phyloP scores from a whole-genome alignment of 1,140 invertebrate species.

The Pomacea maculata region DNA sequence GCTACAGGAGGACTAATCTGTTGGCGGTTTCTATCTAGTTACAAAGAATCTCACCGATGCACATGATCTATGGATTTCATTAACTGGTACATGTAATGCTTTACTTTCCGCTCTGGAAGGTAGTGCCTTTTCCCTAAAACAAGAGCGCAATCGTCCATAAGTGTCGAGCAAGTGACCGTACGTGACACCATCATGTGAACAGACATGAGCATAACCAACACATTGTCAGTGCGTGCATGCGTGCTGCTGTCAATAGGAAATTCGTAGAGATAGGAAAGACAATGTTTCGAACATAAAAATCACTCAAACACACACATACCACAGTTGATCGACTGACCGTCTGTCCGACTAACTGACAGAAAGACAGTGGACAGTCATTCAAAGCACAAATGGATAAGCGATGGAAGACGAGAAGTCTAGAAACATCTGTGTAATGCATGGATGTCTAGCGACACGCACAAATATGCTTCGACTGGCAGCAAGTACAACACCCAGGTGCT shows the following conservation, averaged over 20 bases:
- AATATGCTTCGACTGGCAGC: too few species aligned
- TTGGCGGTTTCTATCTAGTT: too few species aligned
- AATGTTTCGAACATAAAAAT: neutral
- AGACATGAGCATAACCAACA: constrained; percentile 8
- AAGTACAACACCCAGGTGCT: too few species aligned
- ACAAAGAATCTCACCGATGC: constrained; percentile 57
- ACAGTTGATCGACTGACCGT: too few species aligned
- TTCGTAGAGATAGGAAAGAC: neutral
- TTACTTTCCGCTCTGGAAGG: constrained; percentile 67
- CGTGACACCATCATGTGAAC: neutral
- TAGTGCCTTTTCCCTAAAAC: constrained; percentile 62
- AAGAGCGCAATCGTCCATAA: neutral
- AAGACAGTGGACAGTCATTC: neutral
- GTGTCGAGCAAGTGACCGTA: neutral
- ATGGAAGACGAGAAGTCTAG: too few species aligned
- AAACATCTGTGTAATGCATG: too few species aligned
- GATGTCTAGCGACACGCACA: too few species aligned
- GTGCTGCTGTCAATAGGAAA: neutral
- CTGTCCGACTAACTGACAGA: neutral
- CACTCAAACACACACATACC: neutral
- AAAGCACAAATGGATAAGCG: too few species aligned
- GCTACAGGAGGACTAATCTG: too few species aligned
- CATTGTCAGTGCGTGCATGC: neutral
- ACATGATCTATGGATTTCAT: constrained; percentile 63
- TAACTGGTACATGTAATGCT: constrained; percentile 70